Evolutionary conservation across 2,113 vertebrate species (phyloP).

Genomic region (Pelodiscus sinensis): DNA sequence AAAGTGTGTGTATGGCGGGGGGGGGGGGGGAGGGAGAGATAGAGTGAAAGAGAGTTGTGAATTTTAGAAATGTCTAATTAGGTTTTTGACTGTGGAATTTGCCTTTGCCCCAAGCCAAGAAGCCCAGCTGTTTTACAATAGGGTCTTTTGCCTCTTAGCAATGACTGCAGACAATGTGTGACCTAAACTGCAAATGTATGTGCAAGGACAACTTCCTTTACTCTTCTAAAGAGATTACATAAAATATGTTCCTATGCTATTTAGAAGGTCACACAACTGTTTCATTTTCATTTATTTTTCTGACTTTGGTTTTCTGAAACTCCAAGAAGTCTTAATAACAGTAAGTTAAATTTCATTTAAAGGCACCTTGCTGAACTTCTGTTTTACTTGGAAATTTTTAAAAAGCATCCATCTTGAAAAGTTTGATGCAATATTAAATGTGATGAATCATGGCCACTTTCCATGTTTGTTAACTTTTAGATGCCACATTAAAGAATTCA

Average conservation of each 20-base stretch:
- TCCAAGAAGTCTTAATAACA: constrained; percentile 42
- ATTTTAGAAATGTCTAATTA: constrained; percentile 75
- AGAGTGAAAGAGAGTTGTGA: constrained; percentile 61
- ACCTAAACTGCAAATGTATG: constrained; percentile 69
- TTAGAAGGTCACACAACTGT: constrained; percentile 41
- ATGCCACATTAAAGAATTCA: constrained; percentile 79
- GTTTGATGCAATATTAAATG: constrained; percentile 80
- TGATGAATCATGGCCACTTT: constrained; percentile 78
- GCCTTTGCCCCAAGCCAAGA: constrained; percentile 70
- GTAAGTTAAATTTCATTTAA: constrained; percentile 32
- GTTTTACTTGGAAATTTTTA: constrained; percentile 38
- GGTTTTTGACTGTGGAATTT: constrained; percentile 74
- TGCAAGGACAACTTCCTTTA: constrained; percentile 60
- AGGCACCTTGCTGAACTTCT: constrained; percentile 57
- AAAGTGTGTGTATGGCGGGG: not conserved
- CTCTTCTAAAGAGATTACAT: constrained; percentile 57
- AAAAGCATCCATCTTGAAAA: constrained; percentile 70
- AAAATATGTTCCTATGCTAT: constrained; percentile 55
- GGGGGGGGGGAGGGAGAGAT: constrained; percentile 57
- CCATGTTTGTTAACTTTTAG: constrained; percentile 76
- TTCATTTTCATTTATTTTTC: constrained; percentile 54
- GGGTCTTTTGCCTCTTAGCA: constrained; percentile 67
- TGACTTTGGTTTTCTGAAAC: constrained; percentile 28
- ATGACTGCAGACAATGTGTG: constrained; percentile 66
- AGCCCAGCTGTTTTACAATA: constrained; percentile 73